Conservation (phyloP, 2,113 vertebrate species). For the Eonycteris spelaea region DNA sequence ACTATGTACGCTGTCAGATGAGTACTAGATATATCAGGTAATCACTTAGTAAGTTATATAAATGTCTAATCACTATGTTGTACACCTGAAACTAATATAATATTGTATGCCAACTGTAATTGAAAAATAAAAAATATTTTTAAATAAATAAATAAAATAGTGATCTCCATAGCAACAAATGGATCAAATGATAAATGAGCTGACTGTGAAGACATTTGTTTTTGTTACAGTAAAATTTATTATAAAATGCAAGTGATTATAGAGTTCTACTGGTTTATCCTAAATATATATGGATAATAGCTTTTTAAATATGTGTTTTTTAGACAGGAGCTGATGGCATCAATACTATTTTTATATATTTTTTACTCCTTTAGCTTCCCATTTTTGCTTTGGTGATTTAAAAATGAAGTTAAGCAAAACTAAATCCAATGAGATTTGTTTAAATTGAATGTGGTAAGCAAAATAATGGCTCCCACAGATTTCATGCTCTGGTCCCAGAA, state of each 20-base stretch:
- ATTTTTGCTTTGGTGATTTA: not conserved
- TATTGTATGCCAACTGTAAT: too few species aligned
- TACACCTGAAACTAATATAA: too few species aligned
- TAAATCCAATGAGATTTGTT: not conserved
- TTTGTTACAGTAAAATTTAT: constrained; percentile 17
- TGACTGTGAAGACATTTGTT: constrained; percentile 31
- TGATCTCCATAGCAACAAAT: constrained; percentile 33
- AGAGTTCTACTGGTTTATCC: constrained; percentile 52
- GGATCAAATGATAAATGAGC: constrained; percentile 33
- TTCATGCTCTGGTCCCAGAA: not conserved
- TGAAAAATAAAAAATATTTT: too few species aligned
- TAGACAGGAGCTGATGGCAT: not conserved
- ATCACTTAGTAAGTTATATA: too few species aligned
- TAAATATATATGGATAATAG: constrained; percentile 33
- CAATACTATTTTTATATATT: not conserved
- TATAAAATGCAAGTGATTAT: not conserved
- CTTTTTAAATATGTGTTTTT: constrained; percentile 39
- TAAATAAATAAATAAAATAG: too few species aligned
- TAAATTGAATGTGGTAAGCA: not conserved
- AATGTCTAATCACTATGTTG: too few species aligned
- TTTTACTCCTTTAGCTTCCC: not conserved
- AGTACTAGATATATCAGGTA: too few species aligned
- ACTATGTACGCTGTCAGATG: too few species aligned
- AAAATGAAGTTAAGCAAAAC: not conserved
- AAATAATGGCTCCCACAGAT: not conserved